Base-by-base conservation (phyloP, 23 tunicate genomes). In the Botrylloides violaceus region DNA sequence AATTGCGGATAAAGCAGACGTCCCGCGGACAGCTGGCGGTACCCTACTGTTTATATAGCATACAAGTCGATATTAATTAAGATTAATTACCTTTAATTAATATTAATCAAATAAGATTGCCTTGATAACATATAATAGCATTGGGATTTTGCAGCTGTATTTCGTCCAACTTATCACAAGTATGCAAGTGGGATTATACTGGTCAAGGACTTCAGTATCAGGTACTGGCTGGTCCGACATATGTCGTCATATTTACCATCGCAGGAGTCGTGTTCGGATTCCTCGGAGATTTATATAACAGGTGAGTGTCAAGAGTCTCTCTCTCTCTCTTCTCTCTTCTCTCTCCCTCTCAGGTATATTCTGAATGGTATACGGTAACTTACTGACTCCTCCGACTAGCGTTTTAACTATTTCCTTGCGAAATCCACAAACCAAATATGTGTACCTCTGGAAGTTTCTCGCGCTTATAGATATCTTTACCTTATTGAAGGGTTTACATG, bases 151-250 rank as follows among this genome's bases (percentile, higher is more conserved):
- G 15, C 53, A 43, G 53, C 12, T 43, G 53, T 43, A 15, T 43
- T 7, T 7, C 53, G 53, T 43, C 53, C 53, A 43, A 43, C 15
- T 7, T 43, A 43, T 43, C 53, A 15, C 7, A 55, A 9, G 29
- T 19, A 3, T 75, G 79, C 34, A 22, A 33, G 2, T 75, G 61
- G 64, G 61, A 75, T 29, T 75, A 75, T 50, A 75, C 64, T 35
- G 79, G 79, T 12, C 79, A 75, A 75, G 79, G 79, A 19, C 25
- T 75, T 0, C 71, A 75, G 31, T 75, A 75, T 53, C 79, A 75
- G 56, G 2, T 75, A 12, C 55, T 75, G 19, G 79, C 79, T 4
- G 79, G 79, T 4, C 79, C 79, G 18, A 36, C 61, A 0, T 75
- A 61, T 29, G 61, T 75, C 19, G 64, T 75, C 1, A 61, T 75